These are phyloP conservation scores for Dasypogon diadema DNA, from an alignment of 2,888 invertebrate genomes.

Conservation along the genomic window DNA sequence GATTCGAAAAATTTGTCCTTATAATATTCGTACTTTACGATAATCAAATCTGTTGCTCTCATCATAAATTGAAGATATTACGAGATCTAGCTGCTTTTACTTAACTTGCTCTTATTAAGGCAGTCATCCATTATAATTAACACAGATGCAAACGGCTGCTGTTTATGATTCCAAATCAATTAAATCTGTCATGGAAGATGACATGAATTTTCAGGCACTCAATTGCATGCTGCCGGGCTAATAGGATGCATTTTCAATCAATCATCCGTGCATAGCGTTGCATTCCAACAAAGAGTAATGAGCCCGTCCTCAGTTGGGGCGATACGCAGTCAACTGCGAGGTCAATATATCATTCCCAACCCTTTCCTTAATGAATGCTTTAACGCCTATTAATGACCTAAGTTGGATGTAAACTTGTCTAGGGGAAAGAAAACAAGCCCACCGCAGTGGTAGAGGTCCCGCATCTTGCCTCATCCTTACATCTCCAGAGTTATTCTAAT, in stretches of 20 bases:
- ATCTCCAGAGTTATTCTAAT: conserved; percentile 20
- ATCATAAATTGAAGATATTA: conserved; percentile 14
- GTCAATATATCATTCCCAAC: conserved; percentile 37
- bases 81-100: neutral
- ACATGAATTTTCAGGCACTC: conserved; percentile 13
- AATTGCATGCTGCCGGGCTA: conserved; percentile 3
- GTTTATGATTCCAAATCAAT: conserved; percentile 46
- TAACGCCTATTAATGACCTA: conserved; percentile 36
- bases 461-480: neutral
- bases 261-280: conserved; percentile 21
- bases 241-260: conserved; percentile 36
- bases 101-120: conserved; percentile 9
- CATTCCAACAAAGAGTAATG: conserved; percentile 22
- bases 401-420: neutral
- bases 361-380: conserved; percentile 38
- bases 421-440: neutral
- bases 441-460: neutral
- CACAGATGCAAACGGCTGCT: conserved; percentile 3
- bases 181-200: conserved; percentile 46
- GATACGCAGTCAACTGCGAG: conserved; percentile 11
- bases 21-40: too few species aligned
- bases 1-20: too few species aligned
- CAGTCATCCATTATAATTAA: conserved; percentile 36
- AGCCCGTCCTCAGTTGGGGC: neutral
- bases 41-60: too few species aligned